phyloP scores from a whole-genome alignment of 2,797 vertebrate genomes.

The Pangasius krempfi region DNA sequence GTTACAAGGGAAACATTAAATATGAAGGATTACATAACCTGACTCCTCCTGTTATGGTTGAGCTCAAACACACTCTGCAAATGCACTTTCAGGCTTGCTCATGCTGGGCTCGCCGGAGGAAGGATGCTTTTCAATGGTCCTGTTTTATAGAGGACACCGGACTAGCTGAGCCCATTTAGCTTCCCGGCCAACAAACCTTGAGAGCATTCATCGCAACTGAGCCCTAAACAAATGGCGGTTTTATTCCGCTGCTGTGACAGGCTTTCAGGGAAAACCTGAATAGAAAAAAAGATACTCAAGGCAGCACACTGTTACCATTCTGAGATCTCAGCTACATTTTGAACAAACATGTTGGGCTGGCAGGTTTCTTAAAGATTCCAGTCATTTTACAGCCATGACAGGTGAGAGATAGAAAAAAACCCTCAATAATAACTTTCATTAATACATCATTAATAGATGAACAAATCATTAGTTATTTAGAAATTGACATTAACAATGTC shows the following conservation, averaged over 20 bases:
- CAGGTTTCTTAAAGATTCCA: constrained; percentile 15
- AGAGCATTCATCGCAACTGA: constrained; percentile 15
- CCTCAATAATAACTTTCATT: neutral
- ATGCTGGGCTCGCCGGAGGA: constrained; percentile 15
- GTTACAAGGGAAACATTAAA: constrained; percentile 22
- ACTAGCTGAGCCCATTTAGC: constrained; percentile 8
- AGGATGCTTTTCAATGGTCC: constrained; percentile 17
- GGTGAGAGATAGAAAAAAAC: neutral
- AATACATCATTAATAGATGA: neutral
- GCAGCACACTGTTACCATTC: neutral
- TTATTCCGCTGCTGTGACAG: constrained; percentile 7
- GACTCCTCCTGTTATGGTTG: neutral
- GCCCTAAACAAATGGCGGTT: neutral
- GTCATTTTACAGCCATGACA: neutral
- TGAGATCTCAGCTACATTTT: neutral
- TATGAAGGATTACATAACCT: constrained; percentile 20
- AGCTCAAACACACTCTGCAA: neutral
- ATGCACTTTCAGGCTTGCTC: constrained; percentile 8
- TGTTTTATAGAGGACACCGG: constrained; percentile 18
- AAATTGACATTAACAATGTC: neutral
- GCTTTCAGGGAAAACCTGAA: neutral
- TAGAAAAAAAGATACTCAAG: neutral
- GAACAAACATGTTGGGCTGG: neutral
- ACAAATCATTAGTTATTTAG: neutral
- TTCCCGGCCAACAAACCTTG: constrained; percentile 11